Evolutionary conservation across 2,113 vertebrate species (phyloP).

Genomic region (Lagopus leucura): DNA sequence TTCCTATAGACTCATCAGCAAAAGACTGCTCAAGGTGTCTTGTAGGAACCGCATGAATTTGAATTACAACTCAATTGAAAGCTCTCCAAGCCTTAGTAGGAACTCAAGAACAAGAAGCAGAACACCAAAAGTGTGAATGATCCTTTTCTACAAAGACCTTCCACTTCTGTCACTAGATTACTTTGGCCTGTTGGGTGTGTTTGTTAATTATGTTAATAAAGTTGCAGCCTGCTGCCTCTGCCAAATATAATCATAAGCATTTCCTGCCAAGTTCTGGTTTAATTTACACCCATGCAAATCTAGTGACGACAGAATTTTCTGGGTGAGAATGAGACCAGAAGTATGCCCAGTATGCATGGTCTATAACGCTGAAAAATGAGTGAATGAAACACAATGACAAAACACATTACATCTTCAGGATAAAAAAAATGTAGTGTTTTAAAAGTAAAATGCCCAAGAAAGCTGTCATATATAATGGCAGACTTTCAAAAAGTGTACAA

Average conservation of each 20-base stretch:
- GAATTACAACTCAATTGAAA: slow-evolving; percentile 80
- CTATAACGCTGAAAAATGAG: slow-evolving; percentile 37
- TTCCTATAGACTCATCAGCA: slow-evolving; percentile 73
- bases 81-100: slow-evolving; percentile 69
- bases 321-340: slow-evolving; percentile 67
- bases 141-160: slow-evolving; percentile 46
- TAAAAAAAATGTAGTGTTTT: not conserved
- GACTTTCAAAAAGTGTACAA: not conserved
- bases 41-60: slow-evolving; percentile 68
- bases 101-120: slow-evolving; percentile 51
- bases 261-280: slow-evolving; percentile 66
- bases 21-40: slow-evolving; percentile 76
- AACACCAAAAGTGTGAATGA: slow-evolving; percentile 58
- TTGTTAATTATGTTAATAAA: slow-evolving; percentile 75
- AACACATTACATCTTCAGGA: not conserved
- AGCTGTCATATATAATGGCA: slow-evolving; percentile 15
- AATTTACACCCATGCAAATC: slow-evolving; percentile 60
- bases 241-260: slow-evolving; percentile 68
- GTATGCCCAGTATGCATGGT: slow-evolving; percentile 58
- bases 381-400: slow-evolving; percentile 28
- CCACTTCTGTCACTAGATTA: slow-evolving; percentile 51
- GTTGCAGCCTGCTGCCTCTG: slow-evolving; percentile 65
- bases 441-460: not conserved
- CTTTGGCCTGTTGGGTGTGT: slow-evolving; percentile 68
- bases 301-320: slow-evolving; percentile 44